Evolutionary conservation across 2,113 vertebrate species (phyloP).

Genomic region (Amphilophus citrinellus): DNA sequence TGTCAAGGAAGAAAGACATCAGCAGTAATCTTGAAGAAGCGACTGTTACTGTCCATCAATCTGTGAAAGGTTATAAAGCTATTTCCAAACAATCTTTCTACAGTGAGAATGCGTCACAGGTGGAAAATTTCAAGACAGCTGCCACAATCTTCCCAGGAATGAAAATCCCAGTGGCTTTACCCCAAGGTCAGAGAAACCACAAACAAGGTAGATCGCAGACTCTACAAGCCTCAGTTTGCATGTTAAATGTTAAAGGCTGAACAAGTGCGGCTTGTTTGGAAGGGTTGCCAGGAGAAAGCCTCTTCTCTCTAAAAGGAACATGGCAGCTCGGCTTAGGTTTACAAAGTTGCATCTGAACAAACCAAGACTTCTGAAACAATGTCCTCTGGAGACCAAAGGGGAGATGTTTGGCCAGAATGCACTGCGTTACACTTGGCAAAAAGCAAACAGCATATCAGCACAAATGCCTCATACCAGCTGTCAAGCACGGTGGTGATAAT

Average conservation of each 20-base stretch:
- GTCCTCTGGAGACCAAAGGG: neutral
- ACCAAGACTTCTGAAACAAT: neutral
- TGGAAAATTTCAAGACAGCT: neutral
- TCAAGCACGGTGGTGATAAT: neutral
- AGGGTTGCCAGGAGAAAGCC: neutral
- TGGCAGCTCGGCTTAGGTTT: neutral
- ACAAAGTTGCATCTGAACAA: neutral
- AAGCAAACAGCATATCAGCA: neutral
- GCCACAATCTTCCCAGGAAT: too few species aligned
- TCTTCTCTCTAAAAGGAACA: constrained; percentile 1
- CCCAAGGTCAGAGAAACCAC: neutral
- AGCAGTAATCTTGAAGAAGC: neutral
- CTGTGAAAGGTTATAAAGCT: too few species aligned
- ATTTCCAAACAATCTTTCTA: neutral
- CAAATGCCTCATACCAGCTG: neutral
- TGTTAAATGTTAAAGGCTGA: neutral
- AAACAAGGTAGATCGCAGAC: neutral
- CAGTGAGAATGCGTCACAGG: neutral
- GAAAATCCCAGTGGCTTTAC: too few species aligned
- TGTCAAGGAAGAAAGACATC: neutral
- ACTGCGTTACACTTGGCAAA: neutral
- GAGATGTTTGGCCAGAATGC: neutral
- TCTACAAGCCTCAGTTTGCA: neutral
- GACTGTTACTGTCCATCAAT: neutral
- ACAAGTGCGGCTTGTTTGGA: neutral